phyloP scores from a whole-genome alignment of 2,888 invertebrate species.

The Andricus quercusramuli region DNA sequence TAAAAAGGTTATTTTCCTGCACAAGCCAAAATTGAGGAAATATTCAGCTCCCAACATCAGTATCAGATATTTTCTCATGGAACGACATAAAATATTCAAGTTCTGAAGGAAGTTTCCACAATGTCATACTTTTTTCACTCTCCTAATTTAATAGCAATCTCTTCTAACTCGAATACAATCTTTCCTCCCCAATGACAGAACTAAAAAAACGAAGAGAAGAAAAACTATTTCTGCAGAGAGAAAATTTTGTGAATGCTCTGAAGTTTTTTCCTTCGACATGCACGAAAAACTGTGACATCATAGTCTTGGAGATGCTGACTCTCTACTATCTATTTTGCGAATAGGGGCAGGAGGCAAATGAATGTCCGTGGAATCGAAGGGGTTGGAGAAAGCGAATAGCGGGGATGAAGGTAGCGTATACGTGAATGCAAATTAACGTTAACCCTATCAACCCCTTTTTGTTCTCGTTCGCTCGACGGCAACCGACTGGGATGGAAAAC shows the following conservation, averaged over 20 bases:
- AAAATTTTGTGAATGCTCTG: background rate
- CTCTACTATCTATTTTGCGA: slow-evolving; percentile 53
- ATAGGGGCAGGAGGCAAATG: slow-evolving; percentile 48
- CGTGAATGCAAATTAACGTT: slow-evolving; percentile 67
- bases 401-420: slow-evolving; percentile 51
- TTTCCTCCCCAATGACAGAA: background rate
- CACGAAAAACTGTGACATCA: background rate
- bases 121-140: background rate
- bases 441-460: slow-evolving; percentile 65
- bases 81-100: background rate
- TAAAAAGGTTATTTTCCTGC: no score
- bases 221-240: background rate
- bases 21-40: no score
- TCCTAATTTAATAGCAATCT: background rate
- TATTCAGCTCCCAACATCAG: no score
- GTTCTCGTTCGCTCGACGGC: slow-evolving; percentile 45
- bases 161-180: slow-evolving; percentile 7
- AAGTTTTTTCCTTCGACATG: background rate
- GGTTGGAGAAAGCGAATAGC: background rate
- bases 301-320: slow-evolving; percentile 28
- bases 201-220: background rate
- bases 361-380: slow-evolving; percentile 34
- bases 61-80: background rate
- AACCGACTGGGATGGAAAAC: slow-evolving; percentile 40
- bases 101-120: background rate